Conservation (phyloP, 2,113 vertebrate genomes). For the Orthonyx spaldingii region DNA sequence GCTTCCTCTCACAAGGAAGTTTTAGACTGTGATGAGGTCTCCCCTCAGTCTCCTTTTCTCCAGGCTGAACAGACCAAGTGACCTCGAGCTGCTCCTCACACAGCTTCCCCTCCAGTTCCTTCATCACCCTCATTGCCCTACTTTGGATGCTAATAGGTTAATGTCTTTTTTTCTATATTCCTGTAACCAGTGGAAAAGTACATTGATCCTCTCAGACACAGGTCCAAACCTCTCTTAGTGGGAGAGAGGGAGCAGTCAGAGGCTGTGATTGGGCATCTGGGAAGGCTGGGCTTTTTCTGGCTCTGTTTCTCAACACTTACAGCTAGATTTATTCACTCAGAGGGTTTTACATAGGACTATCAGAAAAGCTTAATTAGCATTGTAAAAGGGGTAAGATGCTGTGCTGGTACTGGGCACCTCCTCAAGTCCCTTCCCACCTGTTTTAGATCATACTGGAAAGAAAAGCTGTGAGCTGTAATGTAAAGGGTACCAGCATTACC, state of each 20-base stretch:
- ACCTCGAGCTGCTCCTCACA: neutral
- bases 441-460: rapidly evolving
- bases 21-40: neutral
- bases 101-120: neutral
- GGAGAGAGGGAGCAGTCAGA: neutral
- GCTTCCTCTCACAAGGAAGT: neutral
- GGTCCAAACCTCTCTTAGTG: neutral
- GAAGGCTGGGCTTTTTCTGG: neutral
- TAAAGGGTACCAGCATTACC: neutral
- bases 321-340: neutral
- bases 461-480: neutral
- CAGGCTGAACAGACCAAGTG: neutral
- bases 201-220: neutral
- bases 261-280: neutral
- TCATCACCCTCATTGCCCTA: neutral
- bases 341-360: neutral
- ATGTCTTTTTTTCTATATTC: neutral
- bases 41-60: neutral
- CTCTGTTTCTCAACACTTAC: neutral
- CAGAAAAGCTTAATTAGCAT: neutral
- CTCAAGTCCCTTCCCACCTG: neutral
- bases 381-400: neutral
- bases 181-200: neutral
- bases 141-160: neutral
- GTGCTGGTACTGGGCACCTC: neutral